phyloP scores from a whole-genome alignment of 1,140 invertebrate species.

The Monomorium pharaonis region DNA sequence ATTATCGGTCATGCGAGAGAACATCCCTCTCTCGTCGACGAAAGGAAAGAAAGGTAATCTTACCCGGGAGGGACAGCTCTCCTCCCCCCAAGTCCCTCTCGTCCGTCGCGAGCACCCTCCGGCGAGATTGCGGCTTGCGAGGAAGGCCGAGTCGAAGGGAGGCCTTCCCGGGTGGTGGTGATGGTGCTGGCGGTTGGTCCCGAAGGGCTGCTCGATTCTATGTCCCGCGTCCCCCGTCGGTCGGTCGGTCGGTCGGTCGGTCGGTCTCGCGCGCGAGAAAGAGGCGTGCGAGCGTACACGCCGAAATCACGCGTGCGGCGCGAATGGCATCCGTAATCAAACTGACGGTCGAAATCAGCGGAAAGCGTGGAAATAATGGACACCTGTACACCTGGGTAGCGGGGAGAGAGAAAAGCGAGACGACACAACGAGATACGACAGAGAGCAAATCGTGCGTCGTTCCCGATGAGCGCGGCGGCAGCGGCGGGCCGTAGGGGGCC shows the following conservation, averaged over 20 bases:
- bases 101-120: not conserved
- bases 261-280: not conserved
- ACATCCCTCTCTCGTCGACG: not conserved
- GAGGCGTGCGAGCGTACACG: conserved; percentile 50
- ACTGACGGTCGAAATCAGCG: conserved; percentile 78
- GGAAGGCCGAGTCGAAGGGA: not conserved
- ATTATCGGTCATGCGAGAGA: not conserved
- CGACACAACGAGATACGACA: conserved; percentile 11
- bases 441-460: conserved; percentile 58
- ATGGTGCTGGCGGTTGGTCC: too few species aligned
- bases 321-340: conserved; percentile 84
- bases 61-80: not conserved
- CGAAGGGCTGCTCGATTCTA: not conserved
- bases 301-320: conserved; percentile 68
- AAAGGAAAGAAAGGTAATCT: not conserved
- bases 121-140: not conserved
- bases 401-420: not conserved
- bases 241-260: too few species aligned
- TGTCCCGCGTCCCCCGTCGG: not conserved
- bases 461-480: conserved; percentile 61
- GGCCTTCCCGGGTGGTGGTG: too few species aligned
- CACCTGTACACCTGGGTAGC: conserved; percentile 34
- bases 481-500: conserved; percentile 66
- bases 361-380: conserved; percentile 69
- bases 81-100: not conserved